These are phyloP conservation scores for Melanchra persicariae DNA, from an alignment of 2,888 invertebrate genomes.

Conservation along the genomic window DNA sequence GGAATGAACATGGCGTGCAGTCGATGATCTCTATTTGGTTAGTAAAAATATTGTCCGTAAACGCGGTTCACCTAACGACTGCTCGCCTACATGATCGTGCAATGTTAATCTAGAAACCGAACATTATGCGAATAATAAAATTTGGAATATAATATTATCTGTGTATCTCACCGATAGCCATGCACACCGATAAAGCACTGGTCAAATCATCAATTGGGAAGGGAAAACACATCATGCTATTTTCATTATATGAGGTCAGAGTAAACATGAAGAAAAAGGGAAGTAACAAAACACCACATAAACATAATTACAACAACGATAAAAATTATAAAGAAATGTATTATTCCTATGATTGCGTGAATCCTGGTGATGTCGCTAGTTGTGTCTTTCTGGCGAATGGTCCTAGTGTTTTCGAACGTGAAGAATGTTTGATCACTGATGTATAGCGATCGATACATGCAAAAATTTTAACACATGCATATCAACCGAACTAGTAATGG, in stretches of 20 bases:
- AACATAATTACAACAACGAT: conserved; percentile 77
- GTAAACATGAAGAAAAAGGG: conserved; percentile 75
- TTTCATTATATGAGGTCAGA: conserved; percentile 87
- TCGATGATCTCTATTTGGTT: conserved; percentile 74
- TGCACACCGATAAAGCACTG: conserved; percentile 86
- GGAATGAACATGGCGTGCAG: conserved; percentile 82
- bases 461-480: conserved; percentile 78
- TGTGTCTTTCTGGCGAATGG: conserved; percentile 72
- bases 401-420: conserved; percentile 68
- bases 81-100: conserved; percentile 85
- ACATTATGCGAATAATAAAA: conserved; percentile 74
- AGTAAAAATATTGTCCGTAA: conserved; percentile 45
- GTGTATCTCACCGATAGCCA: conserved; percentile 83
- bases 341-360: conserved; percentile 69
- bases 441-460: conserved; percentile 77
- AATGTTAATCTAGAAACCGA: conserved; percentile 76
- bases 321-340: conserved; percentile 69
- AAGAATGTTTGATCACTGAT: conserved; percentile 68
- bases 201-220: conserved; percentile 72
- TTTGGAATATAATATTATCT: conserved; percentile 78
- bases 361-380: conserved; percentile 70
- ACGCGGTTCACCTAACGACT: conserved; percentile 77
- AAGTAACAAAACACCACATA: conserved; percentile 75
- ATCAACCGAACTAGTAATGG: conserved; percentile 71
- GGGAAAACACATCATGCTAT: conserved; percentile 81